Evolutionary conservation across 2,888 invertebrate species (phyloP).

Genomic region (Lomographa bimaculata): DNA sequence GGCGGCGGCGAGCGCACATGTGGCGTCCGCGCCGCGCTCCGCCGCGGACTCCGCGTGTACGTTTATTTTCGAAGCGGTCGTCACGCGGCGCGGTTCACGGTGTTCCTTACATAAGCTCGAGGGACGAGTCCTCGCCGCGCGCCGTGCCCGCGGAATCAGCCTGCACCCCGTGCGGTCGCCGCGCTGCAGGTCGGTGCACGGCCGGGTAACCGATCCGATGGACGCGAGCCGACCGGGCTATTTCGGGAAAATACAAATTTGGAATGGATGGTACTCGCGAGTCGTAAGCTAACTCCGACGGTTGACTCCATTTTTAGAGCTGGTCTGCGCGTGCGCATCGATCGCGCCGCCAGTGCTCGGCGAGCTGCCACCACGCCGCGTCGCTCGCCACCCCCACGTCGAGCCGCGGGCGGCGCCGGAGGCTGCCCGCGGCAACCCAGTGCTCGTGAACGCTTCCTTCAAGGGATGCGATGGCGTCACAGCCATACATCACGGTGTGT

Average conservation of each 20-base stretch:
- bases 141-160: constrained; percentile 45
- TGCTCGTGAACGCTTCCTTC: constrained; percentile 44
- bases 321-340: constrained; percentile 81
- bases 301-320: constrained; percentile 83
- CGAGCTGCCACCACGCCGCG: constrained; percentile 76
- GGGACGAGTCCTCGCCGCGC: constrained; percentile 43
- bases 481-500: constrained; percentile 23
- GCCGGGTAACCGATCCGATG: constrained; percentile 81
- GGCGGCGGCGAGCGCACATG: constrained; percentile 65
- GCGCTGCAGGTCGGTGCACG: constrained; percentile 78
- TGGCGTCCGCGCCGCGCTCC: constrained; percentile 64
- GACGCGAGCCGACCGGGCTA: constrained; percentile 82
- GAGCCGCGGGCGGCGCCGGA: constrained; percentile 30
- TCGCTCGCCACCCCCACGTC: constrained; percentile 67
- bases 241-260: constrained; percentile 94
- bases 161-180: constrained; percentile 59
- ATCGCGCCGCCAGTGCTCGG: constrained; percentile 73
- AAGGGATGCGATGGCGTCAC: constrained; percentile 50
- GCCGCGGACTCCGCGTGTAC: constrained; percentile 55
- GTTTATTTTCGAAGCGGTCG: constrained; percentile 81
- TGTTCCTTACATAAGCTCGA: constrained; percentile 70
- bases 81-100: constrained; percentile 77
- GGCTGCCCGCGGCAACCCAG: constrained; percentile 39
- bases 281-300: constrained; percentile 79
- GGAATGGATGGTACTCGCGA: constrained; percentile 85